A percentile compares a stretch with the other conserved stretches of the same genome.
phyloP scores from a whole-genome alignment of 2,113 vertebrate species.

The Tachysurus vachellii region DNA sequence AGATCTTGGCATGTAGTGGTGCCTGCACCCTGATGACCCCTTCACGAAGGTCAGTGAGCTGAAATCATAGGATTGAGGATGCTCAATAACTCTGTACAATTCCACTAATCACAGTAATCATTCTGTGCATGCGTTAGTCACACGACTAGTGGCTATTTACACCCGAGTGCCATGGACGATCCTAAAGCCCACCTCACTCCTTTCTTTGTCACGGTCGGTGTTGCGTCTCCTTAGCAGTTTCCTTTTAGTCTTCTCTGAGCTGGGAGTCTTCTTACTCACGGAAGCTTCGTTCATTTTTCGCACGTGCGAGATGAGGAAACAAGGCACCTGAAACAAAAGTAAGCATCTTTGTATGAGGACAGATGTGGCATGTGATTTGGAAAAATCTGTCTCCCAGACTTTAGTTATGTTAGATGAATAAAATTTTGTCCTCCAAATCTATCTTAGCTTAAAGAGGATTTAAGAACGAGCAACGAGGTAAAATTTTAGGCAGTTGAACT shows the following conservation, averaged over 20 bases:
- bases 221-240: slow-evolving; percentile 82
- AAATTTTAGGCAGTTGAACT: background rate
- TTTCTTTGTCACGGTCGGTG: slow-evolving; percentile 79
- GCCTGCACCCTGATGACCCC: slow-evolving; percentile 92
- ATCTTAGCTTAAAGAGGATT: background rate
- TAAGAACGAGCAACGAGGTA: background rate
- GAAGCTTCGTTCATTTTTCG: slow-evolving; percentile 90
- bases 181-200: slow-evolving; percentile 71
- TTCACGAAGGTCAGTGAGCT: slow-evolving; percentile 84
- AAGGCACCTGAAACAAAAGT: slow-evolving; percentile 79
- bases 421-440: too few relatives aligned
- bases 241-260: slow-evolving; percentile 76
- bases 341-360: background rate
- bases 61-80: slow-evolving; percentile 12
- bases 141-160: background rate
- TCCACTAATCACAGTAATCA: background rate
- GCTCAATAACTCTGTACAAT: background rate
- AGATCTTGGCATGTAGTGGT: slow-evolving; percentile 90
- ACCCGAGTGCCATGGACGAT: background rate
- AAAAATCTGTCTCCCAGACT: slow-evolving; percentile 17
- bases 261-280: slow-evolving; percentile 76
- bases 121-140: background rate
- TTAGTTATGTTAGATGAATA: too few relatives aligned
- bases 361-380: slow-evolving; percentile 6
- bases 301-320: slow-evolving; percentile 88